Percentiles rank a stretch among this genome's conserved stretches.
These are phyloP conservation scores for Heliangelus exortis DNA, from an alignment of 2,797 vertebrate species.

Conservation along the genomic window DNA sequence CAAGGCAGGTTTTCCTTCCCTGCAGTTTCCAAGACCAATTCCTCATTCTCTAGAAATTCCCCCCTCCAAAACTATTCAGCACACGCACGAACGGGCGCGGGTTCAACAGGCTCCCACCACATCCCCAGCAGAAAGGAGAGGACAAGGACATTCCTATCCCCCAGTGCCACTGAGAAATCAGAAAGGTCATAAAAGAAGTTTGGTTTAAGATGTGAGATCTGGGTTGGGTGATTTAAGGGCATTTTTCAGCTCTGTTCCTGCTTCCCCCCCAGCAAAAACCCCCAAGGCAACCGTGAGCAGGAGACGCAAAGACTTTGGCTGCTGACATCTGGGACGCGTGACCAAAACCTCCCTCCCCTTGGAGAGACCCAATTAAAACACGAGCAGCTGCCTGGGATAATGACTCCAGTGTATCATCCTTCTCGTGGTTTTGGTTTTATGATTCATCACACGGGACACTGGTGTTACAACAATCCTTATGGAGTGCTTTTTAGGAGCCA, in stretches of 20 bases:
- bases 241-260: background rate
- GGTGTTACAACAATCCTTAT: no score
- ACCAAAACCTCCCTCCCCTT: background rate
- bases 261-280: background rate
- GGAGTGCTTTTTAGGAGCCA: background rate
- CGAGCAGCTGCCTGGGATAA: background rate
- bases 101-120: background rate
- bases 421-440: background rate
- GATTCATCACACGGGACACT: background rate
- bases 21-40: background rate
- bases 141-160: background rate
- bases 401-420: fast-evolving
- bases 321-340: fast-evolving
- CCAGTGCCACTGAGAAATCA: fast-evolving
- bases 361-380: background rate
- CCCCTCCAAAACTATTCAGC: background rate
- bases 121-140: background rate
- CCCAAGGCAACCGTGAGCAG: background rate
- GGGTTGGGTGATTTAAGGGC: background rate
- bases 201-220: fast-evolving
- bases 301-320: background rate
- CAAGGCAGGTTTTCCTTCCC: background rate
- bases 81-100: fast-evolving
- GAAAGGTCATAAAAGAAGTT: background rate
- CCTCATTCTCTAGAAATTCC: background rate